A percentile compares a stretch with the other conserved stretches of the same genome.
These are phyloP conservation scores for Butorides virescens DNA, from an alignment of 2,113 vertebrate species.

Conservation along the genomic window DNA sequence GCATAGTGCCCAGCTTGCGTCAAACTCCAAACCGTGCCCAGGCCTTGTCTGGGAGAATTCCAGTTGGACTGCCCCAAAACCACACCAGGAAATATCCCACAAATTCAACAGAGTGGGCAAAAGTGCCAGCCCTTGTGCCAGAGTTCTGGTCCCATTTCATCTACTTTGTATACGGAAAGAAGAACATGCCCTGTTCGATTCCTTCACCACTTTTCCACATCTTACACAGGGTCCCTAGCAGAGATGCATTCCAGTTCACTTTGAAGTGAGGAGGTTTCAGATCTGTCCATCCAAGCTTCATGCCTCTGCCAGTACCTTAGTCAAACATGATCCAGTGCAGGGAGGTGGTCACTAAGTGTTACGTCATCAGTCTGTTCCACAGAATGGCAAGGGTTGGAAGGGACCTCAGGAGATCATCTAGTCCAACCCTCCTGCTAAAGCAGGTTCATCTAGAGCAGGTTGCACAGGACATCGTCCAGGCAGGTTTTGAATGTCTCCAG, in stretches of 20 bases:
- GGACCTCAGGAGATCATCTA: no score
- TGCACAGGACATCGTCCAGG: no score
- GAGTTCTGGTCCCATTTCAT: background rate
- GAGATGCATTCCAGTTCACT: background rate
- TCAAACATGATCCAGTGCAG: background rate
- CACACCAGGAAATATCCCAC: background rate
- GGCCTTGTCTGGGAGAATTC: background rate
- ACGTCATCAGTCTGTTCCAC: background rate
- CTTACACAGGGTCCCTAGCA: background rate
- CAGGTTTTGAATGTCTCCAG: no score
- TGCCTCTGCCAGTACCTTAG: background rate
- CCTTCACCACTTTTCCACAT: background rate
- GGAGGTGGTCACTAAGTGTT: background rate
- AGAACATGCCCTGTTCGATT: accelerated
- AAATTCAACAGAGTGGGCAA: background rate
- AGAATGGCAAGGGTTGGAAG: background rate
- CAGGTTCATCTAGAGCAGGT: no score
- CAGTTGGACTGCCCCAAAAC: background rate
- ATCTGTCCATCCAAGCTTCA: background rate
- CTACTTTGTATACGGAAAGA: background rate
- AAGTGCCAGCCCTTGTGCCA: background rate
- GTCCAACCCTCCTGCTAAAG: no score
- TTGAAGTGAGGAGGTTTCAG: background rate
- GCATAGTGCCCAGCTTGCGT: background rate
- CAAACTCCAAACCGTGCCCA: background rate